Evolutionary conservation across 2,797 vertebrate species (phyloP).

Genomic region (Cetoscarus ocellatus): DNA sequence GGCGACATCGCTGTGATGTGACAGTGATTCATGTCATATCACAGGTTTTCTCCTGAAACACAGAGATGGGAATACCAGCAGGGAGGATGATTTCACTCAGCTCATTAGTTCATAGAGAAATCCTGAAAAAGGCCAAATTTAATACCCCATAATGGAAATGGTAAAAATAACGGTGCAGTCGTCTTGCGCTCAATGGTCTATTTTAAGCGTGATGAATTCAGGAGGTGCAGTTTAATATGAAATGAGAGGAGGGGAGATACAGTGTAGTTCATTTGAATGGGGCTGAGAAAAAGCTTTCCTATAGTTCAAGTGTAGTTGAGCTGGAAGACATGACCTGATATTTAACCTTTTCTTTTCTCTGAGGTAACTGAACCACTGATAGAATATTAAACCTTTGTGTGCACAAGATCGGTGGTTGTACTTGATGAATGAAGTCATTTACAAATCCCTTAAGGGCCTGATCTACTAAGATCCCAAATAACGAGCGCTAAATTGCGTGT

Average conservation of each 20-base stretch:
- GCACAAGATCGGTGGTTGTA: too few species aligned
- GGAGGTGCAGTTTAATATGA: constrained; percentile 33
- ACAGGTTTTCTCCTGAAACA: constrained; percentile 2
- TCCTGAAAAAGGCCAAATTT: constrained; percentile 16
- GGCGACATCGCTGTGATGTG: constrained; percentile 22
- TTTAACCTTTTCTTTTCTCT: too few species aligned
- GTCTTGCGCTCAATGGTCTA: constrained; percentile 24
- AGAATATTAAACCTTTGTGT: too few species aligned
- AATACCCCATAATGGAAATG: constrained; percentile 19
- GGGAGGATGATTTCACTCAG: constrained; percentile 10
- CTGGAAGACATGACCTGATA: too few species aligned
- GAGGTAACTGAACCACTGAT: too few species aligned
- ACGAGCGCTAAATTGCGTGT: too few species aligned
- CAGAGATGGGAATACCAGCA: constrained; percentile 12
- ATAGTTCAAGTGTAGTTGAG: too few species aligned
- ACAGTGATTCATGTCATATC: constrained; percentile 27
- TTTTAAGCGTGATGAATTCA: constrained; percentile 33
- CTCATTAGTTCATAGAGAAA: constrained; percentile 21
- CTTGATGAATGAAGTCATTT: too few species aligned
- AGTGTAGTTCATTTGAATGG: constrained; percentile 5
- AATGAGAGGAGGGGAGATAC: constrained; percentile 19
- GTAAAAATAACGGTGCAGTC: constrained; percentile 26
- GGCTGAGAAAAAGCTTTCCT: not conserved
- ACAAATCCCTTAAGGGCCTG: too few species aligned
- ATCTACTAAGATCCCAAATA: too few species aligned